Conservation (phyloP, 2,888 invertebrate species). For the Sesia bembeciformis region DNA sequence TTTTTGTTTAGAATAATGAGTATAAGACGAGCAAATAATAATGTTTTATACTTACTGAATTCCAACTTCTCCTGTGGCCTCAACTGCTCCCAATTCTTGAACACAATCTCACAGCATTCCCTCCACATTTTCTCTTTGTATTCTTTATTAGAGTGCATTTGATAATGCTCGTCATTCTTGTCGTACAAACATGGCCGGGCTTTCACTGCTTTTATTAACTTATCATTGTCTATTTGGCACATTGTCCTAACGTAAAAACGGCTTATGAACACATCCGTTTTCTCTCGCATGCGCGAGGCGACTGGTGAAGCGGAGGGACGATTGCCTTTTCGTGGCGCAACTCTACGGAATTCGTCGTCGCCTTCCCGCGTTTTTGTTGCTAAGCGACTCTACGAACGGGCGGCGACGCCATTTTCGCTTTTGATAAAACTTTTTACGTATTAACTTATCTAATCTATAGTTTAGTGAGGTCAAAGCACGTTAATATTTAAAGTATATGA, state of each 20-base stretch:
- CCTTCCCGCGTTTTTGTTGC: background rate
- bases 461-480: too few relatives aligned
- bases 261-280: conserved; percentile 21
- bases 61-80: conserved; percentile 30
- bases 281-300: conserved; percentile 19
- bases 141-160: conserved; percentile 1
- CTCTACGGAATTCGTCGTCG: conserved; percentile 2
- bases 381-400: too few relatives aligned
- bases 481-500: too few relatives aligned
- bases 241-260: conserved; percentile 9
- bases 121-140: conserved; percentile 30
- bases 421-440: too few relatives aligned
- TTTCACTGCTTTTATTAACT: conserved; percentile 32
- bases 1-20: too few relatives aligned
- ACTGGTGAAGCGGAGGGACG: conserved; percentile 26
- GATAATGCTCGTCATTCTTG: conserved; percentile 17
- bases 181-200: conserved; percentile 32
- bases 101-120: conserved; percentile 34
- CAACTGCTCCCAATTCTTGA: conserved; percentile 27
- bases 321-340: conserved; percentile 10
- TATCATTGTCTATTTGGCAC: conserved; percentile 18
- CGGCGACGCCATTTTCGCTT: too few relatives aligned
- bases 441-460: too few relatives aligned
- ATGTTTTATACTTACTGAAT: conserved; percentile 17
- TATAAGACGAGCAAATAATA: too few relatives aligned